Evolutionary conservation across 2,113 vertebrate genomes (phyloP), one percentile per base, ranked within the genome.

Genomic region (Emydocephalus ijimae): DNA sequence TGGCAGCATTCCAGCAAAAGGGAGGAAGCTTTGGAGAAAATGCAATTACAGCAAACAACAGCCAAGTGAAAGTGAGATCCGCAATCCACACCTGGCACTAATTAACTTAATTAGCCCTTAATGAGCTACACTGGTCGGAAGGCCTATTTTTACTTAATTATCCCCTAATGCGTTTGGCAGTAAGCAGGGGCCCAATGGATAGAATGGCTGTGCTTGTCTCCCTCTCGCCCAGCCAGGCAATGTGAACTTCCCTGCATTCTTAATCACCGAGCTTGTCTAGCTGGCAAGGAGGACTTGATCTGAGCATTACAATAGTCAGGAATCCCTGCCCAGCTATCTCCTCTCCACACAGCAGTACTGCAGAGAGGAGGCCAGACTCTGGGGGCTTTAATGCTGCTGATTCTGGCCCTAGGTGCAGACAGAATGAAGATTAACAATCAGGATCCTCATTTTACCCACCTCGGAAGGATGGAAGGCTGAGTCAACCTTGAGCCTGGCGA

Each of bases 101-200:
- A 98, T 98, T 98, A 97, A 97, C 97, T 98, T 97, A 98, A 98
- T 98, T 98, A 98, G 97, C 91, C 94, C 96, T 97, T 98, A 98
- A 98, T 97, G 97, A 98, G 97, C 97, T 97, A 97, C 97, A 96
- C 96, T 98, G 97, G 96, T 98, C 94, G 93, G 96, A 97, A 98
- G 96, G 96, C 97, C 97, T 98, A 98, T 98, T 98, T 98, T 98
- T 98, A 97, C 97, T 98, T 98, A 98, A 98, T 98, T 98, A 98
- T 97, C 96, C 97, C 94, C 96, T 97, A 97, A 97, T 97, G 97
- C 0, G 94, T 94, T 97, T 98, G 97, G 97, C 96, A 97, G 93
- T 97, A 96, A 96, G 94, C 90, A 34, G 18, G 94, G 93, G 93
- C 91, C 23, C 97, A 95, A 97, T 96, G 11, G 95, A 96, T 96